Evolutionary conservation across 2,888 invertebrate species (phyloP).

Genomic region (Holacanthella duospinosa): DNA sequence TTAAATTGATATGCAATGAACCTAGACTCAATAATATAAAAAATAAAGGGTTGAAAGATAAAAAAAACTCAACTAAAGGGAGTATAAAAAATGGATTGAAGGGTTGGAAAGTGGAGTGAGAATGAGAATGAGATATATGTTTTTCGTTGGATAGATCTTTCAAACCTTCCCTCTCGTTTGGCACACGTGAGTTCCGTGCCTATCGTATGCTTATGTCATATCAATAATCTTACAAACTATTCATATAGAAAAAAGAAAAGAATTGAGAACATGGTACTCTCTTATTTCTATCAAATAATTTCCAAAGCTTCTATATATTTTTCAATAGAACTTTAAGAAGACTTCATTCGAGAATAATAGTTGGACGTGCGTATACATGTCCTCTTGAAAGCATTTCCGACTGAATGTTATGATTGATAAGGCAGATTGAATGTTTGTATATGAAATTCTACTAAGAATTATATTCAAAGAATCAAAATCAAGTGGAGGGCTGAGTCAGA

Average conservation of each 20-base stretch:
- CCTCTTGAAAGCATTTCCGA: conserved; percentile 15
- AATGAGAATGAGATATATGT: no score
- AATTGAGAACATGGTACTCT: background rate
- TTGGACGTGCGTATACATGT: background rate
- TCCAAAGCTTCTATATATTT: background rate
- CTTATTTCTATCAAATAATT: background rate
- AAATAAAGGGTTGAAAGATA: conserved; percentile 9
- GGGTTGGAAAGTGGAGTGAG: background rate
- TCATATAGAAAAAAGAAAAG: background rate
- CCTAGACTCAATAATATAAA: no score
- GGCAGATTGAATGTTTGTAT: conserved; percentile 14
- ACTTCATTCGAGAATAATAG: background rate
- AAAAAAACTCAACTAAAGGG: background rate
- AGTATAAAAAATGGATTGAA: background rate
- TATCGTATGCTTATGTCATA: background rate
- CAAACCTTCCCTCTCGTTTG: background rate
- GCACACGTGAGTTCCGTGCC: background rate
- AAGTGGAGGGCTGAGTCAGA: background rate
- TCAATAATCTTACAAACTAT: background rate
- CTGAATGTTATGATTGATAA: conserved; percentile 26
- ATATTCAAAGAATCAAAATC: no score
- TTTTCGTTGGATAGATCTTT: no score
- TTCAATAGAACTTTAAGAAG: background rate
- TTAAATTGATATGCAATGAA: conserved; percentile 32
- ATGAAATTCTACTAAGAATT: background rate